phyloP scores from a whole-genome alignment of 2,888 invertebrate genomes.

The Tetrapedia diversipes region DNA sequence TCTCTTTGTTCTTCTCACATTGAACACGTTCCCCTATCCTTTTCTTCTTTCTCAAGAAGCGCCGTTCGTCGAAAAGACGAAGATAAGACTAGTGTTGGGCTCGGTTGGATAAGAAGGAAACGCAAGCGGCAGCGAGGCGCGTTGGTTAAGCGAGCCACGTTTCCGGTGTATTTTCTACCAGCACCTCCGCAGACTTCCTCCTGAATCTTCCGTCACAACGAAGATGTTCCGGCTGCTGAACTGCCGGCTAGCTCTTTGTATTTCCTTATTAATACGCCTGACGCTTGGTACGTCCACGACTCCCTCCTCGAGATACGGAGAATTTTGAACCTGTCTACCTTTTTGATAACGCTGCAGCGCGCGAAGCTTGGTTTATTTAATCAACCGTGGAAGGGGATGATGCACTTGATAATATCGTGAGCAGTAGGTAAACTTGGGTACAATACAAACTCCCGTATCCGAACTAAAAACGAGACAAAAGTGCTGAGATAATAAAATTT shows the following conservation, averaged over 20 bases:
- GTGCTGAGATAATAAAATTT: too few relatives aligned
- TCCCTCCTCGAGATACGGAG: neutral
- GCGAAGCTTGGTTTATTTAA: too few relatives aligned
- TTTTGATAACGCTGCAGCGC: too few relatives aligned
- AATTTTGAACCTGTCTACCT: neutral
- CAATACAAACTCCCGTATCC: too few relatives aligned
- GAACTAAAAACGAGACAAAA: too few relatives aligned
- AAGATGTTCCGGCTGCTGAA: conserved; percentile 32
- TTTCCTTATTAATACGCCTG: conserved; percentile 52
- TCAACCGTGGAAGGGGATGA: too few relatives aligned
- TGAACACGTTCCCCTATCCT: too few relatives aligned
- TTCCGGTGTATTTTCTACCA: conserved; percentile 54
- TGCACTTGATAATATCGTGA: too few relatives aligned
- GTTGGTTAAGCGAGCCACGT: conserved; percentile 62
- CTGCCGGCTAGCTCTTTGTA: conserved; percentile 29
- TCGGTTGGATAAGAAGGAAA: conserved; percentile 35
- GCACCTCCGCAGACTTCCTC: conserved; percentile 10
- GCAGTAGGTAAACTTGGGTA: too few relatives aligned
- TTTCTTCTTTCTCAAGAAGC: conserved; percentile 13
- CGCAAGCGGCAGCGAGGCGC: conserved; percentile 36
- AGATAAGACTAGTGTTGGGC: too few relatives aligned
- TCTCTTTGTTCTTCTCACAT: too few relatives aligned
- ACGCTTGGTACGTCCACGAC: neutral
- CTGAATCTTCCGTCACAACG: conserved; percentile 19
- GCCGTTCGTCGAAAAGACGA: too few relatives aligned